Percentiles rank a stretch among this genome's conserved stretches.
Evolutionary conservation across 2,888 invertebrate genomes (phyloP).

Genomic region (Morpho achilles): DNA sequence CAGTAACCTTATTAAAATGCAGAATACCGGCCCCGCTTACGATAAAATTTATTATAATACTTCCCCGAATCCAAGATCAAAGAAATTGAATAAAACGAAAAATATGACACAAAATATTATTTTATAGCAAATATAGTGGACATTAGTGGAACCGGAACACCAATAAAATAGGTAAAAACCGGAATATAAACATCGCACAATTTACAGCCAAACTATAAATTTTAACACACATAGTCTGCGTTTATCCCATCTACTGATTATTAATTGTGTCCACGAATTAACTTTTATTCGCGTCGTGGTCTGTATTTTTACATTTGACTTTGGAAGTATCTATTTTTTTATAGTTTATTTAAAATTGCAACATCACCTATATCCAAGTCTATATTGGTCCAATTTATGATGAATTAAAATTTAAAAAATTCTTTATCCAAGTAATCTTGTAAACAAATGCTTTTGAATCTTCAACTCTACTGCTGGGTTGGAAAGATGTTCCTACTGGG

Average conservation of each 20-base stretch:
- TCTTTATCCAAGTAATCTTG: no score
- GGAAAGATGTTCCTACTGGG: no score
- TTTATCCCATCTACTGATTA: no score
- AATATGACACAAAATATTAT: neutral
- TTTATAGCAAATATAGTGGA: conserved; percentile 12
- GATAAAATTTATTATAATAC: conserved; percentile 1
- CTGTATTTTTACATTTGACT: no score
- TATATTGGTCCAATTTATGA: no score
- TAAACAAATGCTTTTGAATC: no score
- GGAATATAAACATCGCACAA: conserved; percentile 2
- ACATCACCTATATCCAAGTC: no score
- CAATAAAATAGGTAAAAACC: conserved; percentile 4
- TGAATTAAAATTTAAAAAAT: no score
- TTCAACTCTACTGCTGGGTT: no score
- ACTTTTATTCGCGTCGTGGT: neutral
- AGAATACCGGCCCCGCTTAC: neutral
- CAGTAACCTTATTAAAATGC: no score
- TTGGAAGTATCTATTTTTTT: no score
- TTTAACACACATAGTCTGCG: conserved; percentile 1
- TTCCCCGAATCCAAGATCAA: conserved; percentile 7
- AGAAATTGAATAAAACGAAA: conserved; percentile 5
- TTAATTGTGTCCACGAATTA: neutral
- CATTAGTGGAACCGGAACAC: conserved; percentile 11
- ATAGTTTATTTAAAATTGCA: no score
- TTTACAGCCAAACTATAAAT: conserved; percentile 12